These are phyloP conservation scores for Xestia c-nigrum DNA, from an alignment of 2,888 invertebrate genomes.

Conservation along the genomic window DNA sequence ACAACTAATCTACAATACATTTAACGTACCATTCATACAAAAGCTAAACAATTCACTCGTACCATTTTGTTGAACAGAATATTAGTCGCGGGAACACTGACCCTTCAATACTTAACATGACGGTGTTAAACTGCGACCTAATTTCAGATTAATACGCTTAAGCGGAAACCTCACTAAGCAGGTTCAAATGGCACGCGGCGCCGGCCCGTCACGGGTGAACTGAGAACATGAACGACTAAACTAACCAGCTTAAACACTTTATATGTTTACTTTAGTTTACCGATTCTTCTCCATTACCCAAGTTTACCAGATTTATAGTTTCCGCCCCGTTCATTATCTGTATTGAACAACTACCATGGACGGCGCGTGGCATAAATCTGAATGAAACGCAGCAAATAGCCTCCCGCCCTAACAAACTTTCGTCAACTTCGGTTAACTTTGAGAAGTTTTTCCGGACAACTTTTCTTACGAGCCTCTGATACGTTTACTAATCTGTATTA, in stretches of 20 bases:
- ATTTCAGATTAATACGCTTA: slow-evolving; percentile 90
- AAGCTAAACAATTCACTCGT: slow-evolving; percentile 7
- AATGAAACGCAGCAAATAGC: slow-evolving; percentile 85
- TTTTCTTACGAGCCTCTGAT: slow-evolving; percentile 68
- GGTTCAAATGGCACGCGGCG: slow-evolving; percentile 86
- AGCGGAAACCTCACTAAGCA: slow-evolving; percentile 90
- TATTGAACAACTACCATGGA: slow-evolving; percentile 80
- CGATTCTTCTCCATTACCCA: slow-evolving; percentile 85
- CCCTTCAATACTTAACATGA: slow-evolving; percentile 83
- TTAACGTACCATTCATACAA: slow-evolving; percentile 1
- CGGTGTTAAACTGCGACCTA: slow-evolving; percentile 89
- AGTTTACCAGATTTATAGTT: slow-evolving; percentile 90
- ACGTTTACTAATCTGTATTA: slow-evolving; percentile 64
- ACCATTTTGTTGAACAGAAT: slow-evolving; percentile 34
- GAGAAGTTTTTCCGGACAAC: slow-evolving; percentile 72
- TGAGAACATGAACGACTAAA: slow-evolving; percentile 67
- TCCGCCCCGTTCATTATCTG: slow-evolving; percentile 90
- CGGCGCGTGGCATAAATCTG: slow-evolving; percentile 88
- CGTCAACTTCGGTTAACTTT: slow-evolving; percentile 74
- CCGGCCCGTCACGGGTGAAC: slow-evolving; percentile 72
- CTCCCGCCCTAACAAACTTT: slow-evolving; percentile 78
- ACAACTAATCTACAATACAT: neutral
- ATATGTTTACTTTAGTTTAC: slow-evolving; percentile 83
- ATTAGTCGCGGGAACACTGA: slow-evolving; percentile 78
- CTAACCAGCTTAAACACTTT: slow-evolving; percentile 80